Percentiles rank a stretch among this genome's conserved stretches.
Conservation (phyloP, 1,140 invertebrate species). For the Eriocheir sinensis region DNA sequence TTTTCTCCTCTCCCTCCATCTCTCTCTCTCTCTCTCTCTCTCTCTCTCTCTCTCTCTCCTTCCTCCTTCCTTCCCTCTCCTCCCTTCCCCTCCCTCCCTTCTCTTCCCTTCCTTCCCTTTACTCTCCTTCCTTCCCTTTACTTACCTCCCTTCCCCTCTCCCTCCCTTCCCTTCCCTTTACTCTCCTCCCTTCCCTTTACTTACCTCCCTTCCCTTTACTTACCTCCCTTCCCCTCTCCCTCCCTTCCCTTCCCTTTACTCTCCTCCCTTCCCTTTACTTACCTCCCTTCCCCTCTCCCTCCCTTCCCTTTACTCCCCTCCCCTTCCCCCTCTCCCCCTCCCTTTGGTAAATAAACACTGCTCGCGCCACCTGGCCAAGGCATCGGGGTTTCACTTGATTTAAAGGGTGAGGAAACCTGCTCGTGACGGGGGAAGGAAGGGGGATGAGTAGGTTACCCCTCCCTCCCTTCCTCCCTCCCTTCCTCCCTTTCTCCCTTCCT, state of each 20-base stretch:
- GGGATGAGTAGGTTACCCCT: neutral
- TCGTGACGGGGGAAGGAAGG: neutral
- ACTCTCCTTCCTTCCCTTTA: neutral
- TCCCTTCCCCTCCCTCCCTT: neutral
- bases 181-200: neutral
- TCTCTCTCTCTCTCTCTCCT: neutral
- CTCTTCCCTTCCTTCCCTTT: neutral
- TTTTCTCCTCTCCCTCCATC: neutral
- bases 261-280: neutral
- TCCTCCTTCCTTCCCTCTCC: neutral
- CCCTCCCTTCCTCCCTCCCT: too few relatives aligned
- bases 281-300: neutral
- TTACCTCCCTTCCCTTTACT: neutral
- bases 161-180: neutral
- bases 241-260: neutral
- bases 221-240: neutral
- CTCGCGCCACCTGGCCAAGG: neutral
- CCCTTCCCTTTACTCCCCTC: neutral
- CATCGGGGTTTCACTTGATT: conserved; percentile 4
- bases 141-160: neutral
- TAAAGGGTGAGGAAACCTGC: conserved; percentile 6
- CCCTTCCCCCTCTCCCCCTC: neutral
- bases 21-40: neutral
- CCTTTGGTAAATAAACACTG: conserved; percentile 3
- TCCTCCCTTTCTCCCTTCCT: neutral